Base-by-base conservation (phyloP, 2,888 invertebrate genomes). In the Phymatocera aterrima region DNA sequence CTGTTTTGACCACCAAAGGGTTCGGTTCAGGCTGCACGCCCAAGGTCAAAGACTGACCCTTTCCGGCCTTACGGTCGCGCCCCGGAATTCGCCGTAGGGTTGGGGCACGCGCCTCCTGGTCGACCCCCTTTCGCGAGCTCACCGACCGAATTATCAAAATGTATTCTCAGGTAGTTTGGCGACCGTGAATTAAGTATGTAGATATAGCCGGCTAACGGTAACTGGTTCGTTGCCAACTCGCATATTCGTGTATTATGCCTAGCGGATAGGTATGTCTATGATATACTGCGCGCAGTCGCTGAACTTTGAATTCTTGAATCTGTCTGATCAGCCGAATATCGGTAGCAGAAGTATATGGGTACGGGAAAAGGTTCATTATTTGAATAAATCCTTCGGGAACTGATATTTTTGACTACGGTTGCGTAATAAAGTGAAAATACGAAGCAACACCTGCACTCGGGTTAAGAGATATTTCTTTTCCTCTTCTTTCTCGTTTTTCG, bases 1-100 rank as follows among this genome's bases (percentile, higher is more conserved):
- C 90, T 90, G 90, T 90, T 90, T 90, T 90, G 90, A 90, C 90
- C 90, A 86, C 90, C 87, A 87, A 88, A 85, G 89, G 89, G 88
- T 88, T 85, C 83, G 85, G 88, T 86, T 84, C 82, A 87, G 79
- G 86, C 88, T 85, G 88, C 89, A 89, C 90, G 89, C 89, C 89
- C 87, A 87, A 85, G 90, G 89, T 89, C 82, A 80, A 85, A 78
- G 85, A 86, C 85, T 88, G 87, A 89, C 86, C 88, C 86, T 79
- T n/a, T 85, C 18, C 64, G 79, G 64, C 80, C 77, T 78, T 80
- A 81, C 83, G 84, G 85, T 88, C 88, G 86, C 85, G 87, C 87
- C 88, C 87, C 79, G 84, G 83, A 81, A 79, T 81, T 84, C 81
- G 77, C 81, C 78, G 79, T 79, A 84, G 82, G 85, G 79, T 82